Conservation (phyloP, 2,888 invertebrate genomes). For the Ophioninae sp. region DNA sequence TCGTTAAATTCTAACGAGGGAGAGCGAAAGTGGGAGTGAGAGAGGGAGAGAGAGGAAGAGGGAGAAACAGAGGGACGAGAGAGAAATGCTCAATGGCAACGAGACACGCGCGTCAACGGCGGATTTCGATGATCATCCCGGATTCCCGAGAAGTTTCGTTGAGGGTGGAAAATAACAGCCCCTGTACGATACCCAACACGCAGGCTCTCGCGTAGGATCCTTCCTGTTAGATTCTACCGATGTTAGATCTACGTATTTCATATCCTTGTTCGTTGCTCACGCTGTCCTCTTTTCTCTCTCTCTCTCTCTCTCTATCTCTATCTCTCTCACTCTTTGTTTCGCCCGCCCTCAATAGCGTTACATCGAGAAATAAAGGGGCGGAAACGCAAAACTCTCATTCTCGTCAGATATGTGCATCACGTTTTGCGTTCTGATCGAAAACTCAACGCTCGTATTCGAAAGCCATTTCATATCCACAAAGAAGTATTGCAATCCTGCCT, state of each 20-base stretch:
- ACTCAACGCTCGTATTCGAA: slow-evolving; percentile 50
- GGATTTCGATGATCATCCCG: slow-evolving; percentile 64
- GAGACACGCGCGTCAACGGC: slow-evolving; percentile 59
- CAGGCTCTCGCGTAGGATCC: slow-evolving; percentile 30
- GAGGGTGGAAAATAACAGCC: slow-evolving; percentile 64
- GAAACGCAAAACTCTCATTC: slow-evolving; percentile 52
- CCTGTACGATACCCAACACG: slow-evolving; percentile 35
- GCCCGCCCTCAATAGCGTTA: slow-evolving; percentile 1
- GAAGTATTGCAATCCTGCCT: slow-evolving; percentile 42
- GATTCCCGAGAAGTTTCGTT: slow-evolving; percentile 55
- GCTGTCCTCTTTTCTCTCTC: slow-evolving; percentile 12
- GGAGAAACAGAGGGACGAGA: not conserved
- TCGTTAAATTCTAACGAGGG: slow-evolving; percentile 58
- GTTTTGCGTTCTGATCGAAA: slow-evolving; percentile 65
- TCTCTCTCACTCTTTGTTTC: slow-evolving; percentile 28
- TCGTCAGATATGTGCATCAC: slow-evolving; percentile 66
- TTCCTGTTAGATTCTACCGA: slow-evolving; percentile 15
- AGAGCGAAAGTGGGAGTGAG: slow-evolving; percentile 17
- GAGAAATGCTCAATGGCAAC: slow-evolving; percentile 41
- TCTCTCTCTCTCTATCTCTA: slow-evolving; percentile 12
- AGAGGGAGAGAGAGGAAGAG: slow-evolving; percentile 2
- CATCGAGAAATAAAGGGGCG: slow-evolving; percentile 59
- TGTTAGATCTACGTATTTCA: slow-evolving; percentile 16
- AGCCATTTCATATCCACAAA: slow-evolving; percentile 51
- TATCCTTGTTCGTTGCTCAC: slow-evolving; percentile 22